These are phyloP conservation scores for Lepas anatifera DNA, from an alignment of 2,888 invertebrate species.

Conservation along the genomic window DNA sequence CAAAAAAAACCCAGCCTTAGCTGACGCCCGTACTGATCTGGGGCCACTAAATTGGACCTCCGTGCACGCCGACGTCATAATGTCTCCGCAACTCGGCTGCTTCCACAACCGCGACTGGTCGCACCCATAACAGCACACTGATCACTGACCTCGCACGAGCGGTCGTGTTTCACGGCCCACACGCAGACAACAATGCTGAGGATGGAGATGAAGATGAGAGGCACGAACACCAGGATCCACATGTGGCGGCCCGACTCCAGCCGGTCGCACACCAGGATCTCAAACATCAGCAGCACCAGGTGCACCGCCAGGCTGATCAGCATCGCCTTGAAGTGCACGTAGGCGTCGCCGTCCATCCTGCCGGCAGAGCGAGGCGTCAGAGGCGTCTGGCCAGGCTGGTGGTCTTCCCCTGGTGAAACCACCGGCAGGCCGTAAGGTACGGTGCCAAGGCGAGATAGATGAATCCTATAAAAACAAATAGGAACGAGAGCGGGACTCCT, in stretches of 20 bases:
- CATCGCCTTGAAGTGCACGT: constrained; percentile 97
- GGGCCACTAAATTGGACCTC: no score
- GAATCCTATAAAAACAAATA: no score
- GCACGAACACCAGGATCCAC: constrained; percentile 36
- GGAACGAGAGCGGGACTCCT: no score
- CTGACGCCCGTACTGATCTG: no score
- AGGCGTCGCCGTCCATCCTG: constrained; percentile 88
- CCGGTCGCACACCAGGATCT: constrained; percentile 89
- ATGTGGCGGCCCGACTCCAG: constrained; percentile 55
- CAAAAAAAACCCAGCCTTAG: no score
- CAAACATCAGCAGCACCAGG: constrained; percentile 88
- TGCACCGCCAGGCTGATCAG: constrained; percentile 89
- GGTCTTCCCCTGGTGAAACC: no score
- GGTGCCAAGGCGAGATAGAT: no score
- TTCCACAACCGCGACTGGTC: no score
- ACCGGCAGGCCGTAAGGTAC: no score
- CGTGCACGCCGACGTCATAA: no score
- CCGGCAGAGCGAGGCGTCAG: background rate
- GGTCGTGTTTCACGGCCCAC: constrained; percentile 97
- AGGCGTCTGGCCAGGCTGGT: background rate
- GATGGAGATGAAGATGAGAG: constrained; percentile 47
- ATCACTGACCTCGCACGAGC: constrained; percentile 44
- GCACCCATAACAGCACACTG: no score
- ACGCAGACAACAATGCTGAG: constrained; percentile 93
- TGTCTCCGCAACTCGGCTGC: no score